Conservation (phyloP, 1,140 invertebrate genomes). For the Melanaphis sacchari region DNA sequence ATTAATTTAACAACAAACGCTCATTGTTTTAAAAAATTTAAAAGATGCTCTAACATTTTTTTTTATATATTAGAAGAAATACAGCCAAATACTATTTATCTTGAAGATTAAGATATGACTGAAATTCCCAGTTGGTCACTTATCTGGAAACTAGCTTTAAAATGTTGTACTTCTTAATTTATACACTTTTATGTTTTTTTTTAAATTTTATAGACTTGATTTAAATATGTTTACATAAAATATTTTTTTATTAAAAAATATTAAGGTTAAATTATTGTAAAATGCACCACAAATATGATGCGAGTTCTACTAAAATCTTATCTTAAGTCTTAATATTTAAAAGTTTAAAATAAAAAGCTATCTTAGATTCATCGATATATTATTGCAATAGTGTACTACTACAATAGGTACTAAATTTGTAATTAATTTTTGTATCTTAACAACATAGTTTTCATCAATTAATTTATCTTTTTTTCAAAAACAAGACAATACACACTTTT, state of each 20-base stretch:
- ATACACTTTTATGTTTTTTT: not conserved
- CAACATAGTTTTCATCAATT: no score
- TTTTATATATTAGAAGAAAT: no score
- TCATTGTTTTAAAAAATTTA: not conserved
- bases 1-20: not conserved
- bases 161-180: not conserved
- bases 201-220: not conserved
- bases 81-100: no score
- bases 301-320: no score
- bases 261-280: not conserved
- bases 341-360: no score
- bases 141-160: not conserved
- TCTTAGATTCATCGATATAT: not conserved
- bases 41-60: not conserved
- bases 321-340: no score
- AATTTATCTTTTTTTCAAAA: not conserved
- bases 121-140: no score
- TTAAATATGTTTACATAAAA: not conserved
- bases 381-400: not conserved
- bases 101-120: no score
- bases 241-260: not conserved
- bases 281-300: not conserved
- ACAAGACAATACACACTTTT: not conserved
- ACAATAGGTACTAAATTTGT: no score
- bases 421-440: no score